These are phyloP conservation scores for Eupithecia subumbrata DNA, from an alignment of 2,888 invertebrate species.

Conservation along the genomic window DNA sequence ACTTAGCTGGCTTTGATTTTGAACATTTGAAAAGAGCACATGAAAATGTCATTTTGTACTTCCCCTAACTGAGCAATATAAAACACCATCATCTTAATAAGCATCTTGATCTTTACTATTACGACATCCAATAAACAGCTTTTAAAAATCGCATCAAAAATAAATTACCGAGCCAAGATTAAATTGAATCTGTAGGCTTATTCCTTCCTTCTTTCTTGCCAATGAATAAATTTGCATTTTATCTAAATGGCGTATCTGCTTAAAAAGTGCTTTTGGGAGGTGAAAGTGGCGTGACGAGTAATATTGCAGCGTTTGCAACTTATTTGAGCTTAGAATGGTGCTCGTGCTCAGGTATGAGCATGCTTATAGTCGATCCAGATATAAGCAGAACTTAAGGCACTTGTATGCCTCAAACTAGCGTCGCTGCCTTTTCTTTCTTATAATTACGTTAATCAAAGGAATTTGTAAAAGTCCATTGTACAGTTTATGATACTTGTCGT, in stretches of 20 bases:
- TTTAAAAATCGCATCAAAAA: constrained; percentile 71
- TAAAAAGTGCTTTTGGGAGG: constrained; percentile 70
- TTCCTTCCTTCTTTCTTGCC: constrained; percentile 69
- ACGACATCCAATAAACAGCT: constrained; percentile 50
- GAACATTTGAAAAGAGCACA: background rate
- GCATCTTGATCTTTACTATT: constrained; percentile 11
- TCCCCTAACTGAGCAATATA: background rate
- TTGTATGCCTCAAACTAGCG: too few species aligned
- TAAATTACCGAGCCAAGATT: constrained; percentile 70
- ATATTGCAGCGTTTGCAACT: constrained; percentile 6
- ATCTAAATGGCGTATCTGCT: constrained; percentile 77
- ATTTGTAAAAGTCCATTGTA: too few species aligned
- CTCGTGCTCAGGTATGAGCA: background rate
- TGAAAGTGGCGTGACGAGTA: constrained; percentile 27
- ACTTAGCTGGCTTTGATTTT: background rate
- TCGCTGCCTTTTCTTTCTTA: too few species aligned
- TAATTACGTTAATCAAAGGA: too few species aligned
- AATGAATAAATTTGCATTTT: constrained; percentile 82
- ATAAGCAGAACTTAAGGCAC: too few species aligned
- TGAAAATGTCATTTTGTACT: background rate
- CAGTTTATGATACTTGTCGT: too few species aligned
- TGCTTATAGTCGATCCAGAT: background rate
- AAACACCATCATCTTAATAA: constrained; percentile 4
- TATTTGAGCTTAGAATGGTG: background rate
- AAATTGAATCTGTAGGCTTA: constrained; percentile 74